Conservation (phyloP, 2,888 invertebrate genomes). For the Cybosia mesomella region DNA sequence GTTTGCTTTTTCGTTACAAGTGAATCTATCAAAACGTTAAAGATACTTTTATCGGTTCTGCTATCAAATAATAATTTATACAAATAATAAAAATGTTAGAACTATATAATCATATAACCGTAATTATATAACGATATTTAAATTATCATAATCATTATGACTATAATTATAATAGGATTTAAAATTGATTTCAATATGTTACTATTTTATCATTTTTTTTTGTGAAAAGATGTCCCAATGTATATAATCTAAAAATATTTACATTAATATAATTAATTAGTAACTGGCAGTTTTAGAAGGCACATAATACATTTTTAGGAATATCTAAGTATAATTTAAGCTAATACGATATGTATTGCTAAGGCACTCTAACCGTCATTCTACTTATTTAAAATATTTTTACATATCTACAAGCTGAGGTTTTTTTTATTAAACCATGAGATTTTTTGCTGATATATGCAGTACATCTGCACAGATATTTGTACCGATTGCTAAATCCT, state of each 20-base stretch:
- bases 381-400: conserved; percentile 27
- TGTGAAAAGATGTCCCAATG: conserved; percentile 69
- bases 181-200: background rate
- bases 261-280: conserved; percentile 74
- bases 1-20: too few relatives aligned
- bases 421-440: background rate
- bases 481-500: background rate
- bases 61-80: too few relatives aligned
- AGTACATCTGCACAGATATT: background rate
- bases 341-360: conserved; percentile 48
- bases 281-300: conserved; percentile 84
- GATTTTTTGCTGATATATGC: background rate
- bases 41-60: too few relatives aligned
- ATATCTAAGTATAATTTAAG: conserved; percentile 34
- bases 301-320: conserved; percentile 59
- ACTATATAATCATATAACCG: too few relatives aligned
- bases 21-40: too few relatives aligned
- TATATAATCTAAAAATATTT: conserved; percentile 68
- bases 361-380: conserved; percentile 44
- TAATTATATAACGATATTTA: too few relatives aligned
- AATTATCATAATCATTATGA: too few relatives aligned
- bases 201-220: conserved; percentile 40
- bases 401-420: conserved; percentile 28
- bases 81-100: too few relatives aligned
- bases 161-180: too few relatives aligned